Conservation (phyloP, 2,888 invertebrate genomes). For the Cantharis rustica region DNA sequence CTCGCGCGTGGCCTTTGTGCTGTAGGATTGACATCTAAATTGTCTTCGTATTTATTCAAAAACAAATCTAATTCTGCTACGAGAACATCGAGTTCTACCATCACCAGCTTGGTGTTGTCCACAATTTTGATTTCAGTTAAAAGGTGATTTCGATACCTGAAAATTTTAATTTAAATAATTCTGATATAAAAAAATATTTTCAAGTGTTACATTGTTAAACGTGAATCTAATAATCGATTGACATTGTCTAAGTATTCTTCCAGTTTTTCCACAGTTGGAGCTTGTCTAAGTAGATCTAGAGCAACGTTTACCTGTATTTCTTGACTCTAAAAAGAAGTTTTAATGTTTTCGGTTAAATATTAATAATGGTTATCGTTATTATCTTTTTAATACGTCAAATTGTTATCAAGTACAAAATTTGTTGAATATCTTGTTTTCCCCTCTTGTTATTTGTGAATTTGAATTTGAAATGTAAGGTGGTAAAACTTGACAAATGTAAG, state of each 20-base stretch:
- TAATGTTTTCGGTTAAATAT: no score
- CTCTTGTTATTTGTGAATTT: no score
- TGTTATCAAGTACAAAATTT: no score
- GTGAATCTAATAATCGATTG: conserved; percentile 26
- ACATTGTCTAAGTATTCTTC: conserved; percentile 24
- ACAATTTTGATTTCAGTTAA: background rate
- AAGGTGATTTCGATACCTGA: background rate
- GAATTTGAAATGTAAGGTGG: no score
- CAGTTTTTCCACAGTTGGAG: conserved; percentile 35
- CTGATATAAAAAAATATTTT: background rate
- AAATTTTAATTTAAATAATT: background rate
- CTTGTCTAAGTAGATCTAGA: conserved; percentile 44
- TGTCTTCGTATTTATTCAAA: background rate
- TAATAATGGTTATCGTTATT: no score
- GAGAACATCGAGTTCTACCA: conserved; percentile 18
- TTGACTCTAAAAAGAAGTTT: background rate
- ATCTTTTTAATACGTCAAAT: no score
- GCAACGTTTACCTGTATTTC: conserved; percentile 40
- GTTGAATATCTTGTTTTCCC: no score
- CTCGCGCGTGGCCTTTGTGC: conserved; percentile 39
- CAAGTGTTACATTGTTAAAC: conserved; percentile 9
- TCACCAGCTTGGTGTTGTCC: background rate
- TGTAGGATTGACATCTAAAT: conserved; percentile 33
- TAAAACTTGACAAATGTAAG: no score
- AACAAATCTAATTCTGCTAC: background rate